Conservation (phyloP, 2,888 invertebrate species). For the Sylvicola fuscatus region DNA sequence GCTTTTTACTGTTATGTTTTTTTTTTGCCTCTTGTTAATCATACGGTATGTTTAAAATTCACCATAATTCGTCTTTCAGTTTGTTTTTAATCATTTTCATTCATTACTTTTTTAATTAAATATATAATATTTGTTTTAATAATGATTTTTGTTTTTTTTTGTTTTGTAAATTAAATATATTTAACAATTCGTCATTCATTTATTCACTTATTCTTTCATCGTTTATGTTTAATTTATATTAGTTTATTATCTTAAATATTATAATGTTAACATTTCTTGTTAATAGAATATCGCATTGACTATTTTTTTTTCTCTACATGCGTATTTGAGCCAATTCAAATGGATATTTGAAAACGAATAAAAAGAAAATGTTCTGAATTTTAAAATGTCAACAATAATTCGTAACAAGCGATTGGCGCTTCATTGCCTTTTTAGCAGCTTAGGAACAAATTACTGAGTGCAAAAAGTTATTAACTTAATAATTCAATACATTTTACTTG, state of each 20-base stretch:
- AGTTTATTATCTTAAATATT: constrained; percentile 9
- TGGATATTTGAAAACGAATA: no score
- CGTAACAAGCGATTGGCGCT: no score
- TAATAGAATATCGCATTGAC: constrained; percentile 9
- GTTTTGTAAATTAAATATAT: constrained; percentile 2
- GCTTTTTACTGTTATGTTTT: background rate
- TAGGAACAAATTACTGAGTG: no score
- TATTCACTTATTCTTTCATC: background rate
- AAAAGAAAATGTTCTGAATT: no score
- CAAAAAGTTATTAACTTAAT: no score
- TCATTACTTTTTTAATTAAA: constrained; percentile 1
- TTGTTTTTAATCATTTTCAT: background rate
- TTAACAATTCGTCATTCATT: constrained; percentile 4
- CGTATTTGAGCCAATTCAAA: no score
- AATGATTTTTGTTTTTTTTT: constrained; percentile 1
- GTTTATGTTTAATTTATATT: constrained; percentile 2
- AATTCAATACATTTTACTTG: no score
- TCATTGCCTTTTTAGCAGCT: no score
- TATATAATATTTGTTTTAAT: constrained; percentile 1
- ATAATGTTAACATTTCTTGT: constrained; percentile 10
- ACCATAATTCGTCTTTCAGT: no score
- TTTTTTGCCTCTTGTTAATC: background rate
- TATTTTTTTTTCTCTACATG: constrained; percentile 5
- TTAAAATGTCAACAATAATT: no score
- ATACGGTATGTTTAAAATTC: constrained; percentile 1